Conservation (phyloP, 2,113 vertebrate genomes). For the Hoplias malabaricus region DNA sequence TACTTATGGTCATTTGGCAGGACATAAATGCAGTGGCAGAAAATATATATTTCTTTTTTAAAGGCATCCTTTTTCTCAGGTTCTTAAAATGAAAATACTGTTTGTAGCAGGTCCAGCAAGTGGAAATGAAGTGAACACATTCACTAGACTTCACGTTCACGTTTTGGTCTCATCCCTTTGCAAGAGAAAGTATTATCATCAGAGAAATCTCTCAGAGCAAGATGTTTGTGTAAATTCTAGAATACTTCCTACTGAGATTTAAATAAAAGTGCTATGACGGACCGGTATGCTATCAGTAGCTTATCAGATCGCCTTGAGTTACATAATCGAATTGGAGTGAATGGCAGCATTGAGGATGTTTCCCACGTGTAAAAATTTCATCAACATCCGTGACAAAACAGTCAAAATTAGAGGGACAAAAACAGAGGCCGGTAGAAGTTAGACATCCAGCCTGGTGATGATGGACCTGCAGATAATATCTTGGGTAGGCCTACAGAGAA, state of each 20-base stretch:
- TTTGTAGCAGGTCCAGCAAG: no score
- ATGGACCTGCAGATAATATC: constrained; percentile 36
- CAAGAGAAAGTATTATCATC: background rate
- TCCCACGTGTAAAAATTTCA: constrained; percentile 36
- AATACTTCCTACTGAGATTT: background rate
- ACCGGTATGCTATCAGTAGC: constrained; percentile 19
- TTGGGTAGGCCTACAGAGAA: constrained; percentile 6
- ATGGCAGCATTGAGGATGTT: constrained; percentile 7
- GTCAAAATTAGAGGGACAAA: constrained; percentile 34
- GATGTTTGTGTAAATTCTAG: background rate
- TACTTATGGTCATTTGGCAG: no score
- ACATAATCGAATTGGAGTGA: constrained; percentile 30
- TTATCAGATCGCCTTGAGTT: constrained; percentile 28
- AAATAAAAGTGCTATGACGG: background rate
- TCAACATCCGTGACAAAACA: constrained; percentile 38
- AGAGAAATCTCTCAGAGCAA: background rate
- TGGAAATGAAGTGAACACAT: background rate
- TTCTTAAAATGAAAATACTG: no score
- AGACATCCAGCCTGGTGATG: constrained; percentile 14
- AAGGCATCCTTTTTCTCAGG: no score
- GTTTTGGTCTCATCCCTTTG: background rate
- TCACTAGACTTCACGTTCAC: background rate
- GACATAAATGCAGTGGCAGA: no score
- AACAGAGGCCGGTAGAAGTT: constrained; percentile 18
- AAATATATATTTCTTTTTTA: no score